Evolutionary conservation across 2,888 invertebrate species (phyloP).

Genomic region (Drosophila ochracea): DNA sequence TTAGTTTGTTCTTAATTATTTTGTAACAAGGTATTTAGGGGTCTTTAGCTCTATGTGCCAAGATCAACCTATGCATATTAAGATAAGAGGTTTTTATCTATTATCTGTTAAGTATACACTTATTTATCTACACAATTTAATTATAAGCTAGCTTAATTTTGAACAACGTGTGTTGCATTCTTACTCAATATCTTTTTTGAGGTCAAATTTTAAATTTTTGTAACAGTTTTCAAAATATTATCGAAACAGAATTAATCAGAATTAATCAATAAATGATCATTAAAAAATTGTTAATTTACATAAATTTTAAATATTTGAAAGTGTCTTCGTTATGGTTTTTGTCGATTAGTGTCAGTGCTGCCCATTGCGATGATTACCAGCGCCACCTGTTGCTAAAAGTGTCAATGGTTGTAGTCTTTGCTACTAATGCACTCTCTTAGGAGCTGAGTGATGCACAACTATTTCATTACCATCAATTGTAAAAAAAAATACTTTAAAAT

Average conservation of each 20-base stretch:
- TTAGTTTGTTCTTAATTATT: constrained; percentile 7
- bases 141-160: neutral
- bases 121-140: neutral
- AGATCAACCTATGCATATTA: neutral
- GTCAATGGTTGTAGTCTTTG: neutral
- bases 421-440: constrained; percentile 1
- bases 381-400: constrained; percentile 16
- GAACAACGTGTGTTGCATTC: neutral
- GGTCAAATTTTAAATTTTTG: neutral
- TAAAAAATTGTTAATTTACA: neutral
- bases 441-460: neutral
- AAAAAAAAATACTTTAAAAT: neutral
- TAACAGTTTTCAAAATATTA: neutral
- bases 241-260: neutral
- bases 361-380: neutral
- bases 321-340: neutral
- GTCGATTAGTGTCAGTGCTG: constrained; percentile 19
- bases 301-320: neutral
- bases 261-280: neutral
- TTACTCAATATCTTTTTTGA: neutral
- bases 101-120: neutral
- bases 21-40: constrained; percentile 6
- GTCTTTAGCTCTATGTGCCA: neutral
- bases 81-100: neutral
- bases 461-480: neutral